These are phyloP conservation scores for Gadus macrocephalus DNA, from an alignment of 2,113 vertebrate species.

Conservation along the genomic window DNA sequence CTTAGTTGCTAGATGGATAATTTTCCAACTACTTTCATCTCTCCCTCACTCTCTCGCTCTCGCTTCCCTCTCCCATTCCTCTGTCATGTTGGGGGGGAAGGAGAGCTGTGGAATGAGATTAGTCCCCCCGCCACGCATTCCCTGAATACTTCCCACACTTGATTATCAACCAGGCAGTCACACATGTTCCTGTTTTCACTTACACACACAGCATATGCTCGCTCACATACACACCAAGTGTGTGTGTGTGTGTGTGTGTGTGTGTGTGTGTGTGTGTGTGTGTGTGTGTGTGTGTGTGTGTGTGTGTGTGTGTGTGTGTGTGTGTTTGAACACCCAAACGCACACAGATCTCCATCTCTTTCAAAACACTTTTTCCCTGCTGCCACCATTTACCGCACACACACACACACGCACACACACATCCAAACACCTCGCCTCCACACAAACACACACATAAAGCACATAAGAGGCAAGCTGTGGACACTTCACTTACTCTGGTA, in stretches of 20 bases:
- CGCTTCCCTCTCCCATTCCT: conserved; percentile 24
- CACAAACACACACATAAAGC: conserved; percentile 10
- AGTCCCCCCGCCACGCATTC: conserved; percentile 42
- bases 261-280: too few species aligned
- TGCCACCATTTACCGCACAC: not conserved
- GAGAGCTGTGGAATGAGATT: conserved; percentile 24
- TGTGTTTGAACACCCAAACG: not conserved
- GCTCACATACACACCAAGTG: conserved; percentile 1
- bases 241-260: not conserved
- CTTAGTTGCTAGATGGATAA: too few species aligned
- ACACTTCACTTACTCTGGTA: conserved; percentile 79
- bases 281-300: not conserved
- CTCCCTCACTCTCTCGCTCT: conserved; percentile 37
- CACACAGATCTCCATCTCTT: not conserved
- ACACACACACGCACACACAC: conserved; percentile 3
- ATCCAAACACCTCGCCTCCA: not conserved
- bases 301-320: too few species aligned
- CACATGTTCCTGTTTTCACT: conserved; percentile 49
- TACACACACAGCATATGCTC: not conserved
- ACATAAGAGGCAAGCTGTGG: not conserved
- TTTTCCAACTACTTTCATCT: conserved; percentile 30
- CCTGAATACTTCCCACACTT: conserved; percentile 45
- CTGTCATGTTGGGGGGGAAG: conserved; percentile 35
- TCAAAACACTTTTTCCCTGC: too few species aligned
- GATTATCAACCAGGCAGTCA: conserved; percentile 39